Evolutionary conservation across 2,113 vertebrate species (phyloP).

Genomic region (Amblyornis subalaris): DNA sequence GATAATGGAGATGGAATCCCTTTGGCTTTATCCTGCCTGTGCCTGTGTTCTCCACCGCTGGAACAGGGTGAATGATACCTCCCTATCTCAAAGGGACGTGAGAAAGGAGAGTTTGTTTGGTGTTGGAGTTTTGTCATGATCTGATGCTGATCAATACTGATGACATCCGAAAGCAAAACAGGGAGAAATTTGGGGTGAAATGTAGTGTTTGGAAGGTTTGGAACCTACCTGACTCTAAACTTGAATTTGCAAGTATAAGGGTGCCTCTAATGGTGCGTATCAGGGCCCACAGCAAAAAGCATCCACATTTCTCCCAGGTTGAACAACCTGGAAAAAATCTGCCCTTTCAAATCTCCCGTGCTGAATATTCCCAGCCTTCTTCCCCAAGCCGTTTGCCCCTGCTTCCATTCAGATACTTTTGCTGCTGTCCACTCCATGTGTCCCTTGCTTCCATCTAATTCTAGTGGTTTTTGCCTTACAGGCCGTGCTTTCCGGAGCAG

Average conservation of each 20-base stretch:
- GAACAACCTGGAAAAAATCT: not conserved
- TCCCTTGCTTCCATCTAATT: not conserved
- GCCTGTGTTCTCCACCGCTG: not conserved
- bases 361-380: not conserved
- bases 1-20: not conserved
- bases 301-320: not conserved
- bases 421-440: not conserved
- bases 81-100: not conserved
- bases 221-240: not conserved
- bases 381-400: not conserved
- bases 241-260: not conserved
- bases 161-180: not conserved
- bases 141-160: not conserved
- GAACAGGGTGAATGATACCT: not conserved
- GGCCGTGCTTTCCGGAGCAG: not conserved
- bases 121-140: not conserved
- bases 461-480: not conserved
- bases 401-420: not conserved
- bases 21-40: constrained; percentile 5
- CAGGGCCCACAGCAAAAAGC: not conserved
- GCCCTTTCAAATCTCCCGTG: not conserved
- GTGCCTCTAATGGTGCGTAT: not conserved
- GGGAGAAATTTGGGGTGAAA: not conserved
- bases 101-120: not conserved
- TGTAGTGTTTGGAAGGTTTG: not conserved